phyloP scores from a whole-genome alignment of 2,888 invertebrate species.

The Rhamphomyia laevipes region DNA sequence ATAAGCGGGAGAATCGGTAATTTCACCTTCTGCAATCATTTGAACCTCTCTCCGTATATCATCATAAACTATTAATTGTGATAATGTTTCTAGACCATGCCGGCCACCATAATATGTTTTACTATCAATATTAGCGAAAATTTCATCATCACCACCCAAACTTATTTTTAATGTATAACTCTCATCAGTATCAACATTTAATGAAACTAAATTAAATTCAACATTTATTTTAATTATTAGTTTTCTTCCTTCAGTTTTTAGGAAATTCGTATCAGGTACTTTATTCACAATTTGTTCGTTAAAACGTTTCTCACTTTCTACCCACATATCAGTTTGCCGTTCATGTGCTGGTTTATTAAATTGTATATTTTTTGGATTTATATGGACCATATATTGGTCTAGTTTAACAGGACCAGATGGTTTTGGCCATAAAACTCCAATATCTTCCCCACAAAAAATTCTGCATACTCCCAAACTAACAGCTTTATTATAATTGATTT shows the following conservation, averaged over 20 bases:
- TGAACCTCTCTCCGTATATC: constrained; percentile 38
- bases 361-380: constrained; percentile 34
- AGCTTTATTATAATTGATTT: constrained; percentile 28
- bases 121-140: constrained; percentile 42
- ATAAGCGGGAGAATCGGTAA: constrained; percentile 72
- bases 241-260: constrained; percentile 36
- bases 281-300: constrained; percentile 25
- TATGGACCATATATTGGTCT: constrained; percentile 34
- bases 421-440: constrained; percentile 40
- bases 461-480: constrained; percentile 40
- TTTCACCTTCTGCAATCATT: constrained; percentile 49
- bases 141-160: constrained; percentile 30
- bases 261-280: constrained; percentile 23
- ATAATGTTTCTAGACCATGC: constrained; percentile 48
- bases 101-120: constrained; percentile 49
- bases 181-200: constrained; percentile 45
- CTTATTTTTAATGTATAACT: constrained; percentile 35
- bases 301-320: constrained; percentile 33
- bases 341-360: constrained; percentile 24
- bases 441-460: constrained; percentile 38
- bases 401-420: constrained; percentile 39
- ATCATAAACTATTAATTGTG: constrained; percentile 34
- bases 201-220: constrained; percentile 18
- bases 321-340: constrained; percentile 26
- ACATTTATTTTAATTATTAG: constrained; percentile 34